Evolutionary conservation across 2,888 invertebrate species (phyloP), one percentile per base, ranked within the genome.

Genomic region (Epirrhoe tristata): DNA sequence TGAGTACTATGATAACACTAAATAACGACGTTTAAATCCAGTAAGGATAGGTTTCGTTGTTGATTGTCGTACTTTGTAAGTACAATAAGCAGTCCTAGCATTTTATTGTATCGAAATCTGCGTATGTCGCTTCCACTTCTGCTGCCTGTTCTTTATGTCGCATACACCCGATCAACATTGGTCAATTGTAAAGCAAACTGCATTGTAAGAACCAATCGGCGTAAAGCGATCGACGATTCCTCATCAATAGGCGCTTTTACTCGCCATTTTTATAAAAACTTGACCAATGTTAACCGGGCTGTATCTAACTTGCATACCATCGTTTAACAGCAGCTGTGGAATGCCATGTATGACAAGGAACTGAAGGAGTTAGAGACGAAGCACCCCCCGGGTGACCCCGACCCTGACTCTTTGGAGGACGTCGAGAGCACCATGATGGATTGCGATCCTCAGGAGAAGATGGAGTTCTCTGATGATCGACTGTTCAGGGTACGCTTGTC

Each of bases 391-490:
- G 67, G 63, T 52, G 67, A 67, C 53, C 68, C 68, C 54, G 90
- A 92, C 71, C 91, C 90, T 0, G 91, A 90, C 72, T 90, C 91
- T 0, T 73, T 90, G 67, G 92, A 91, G 34, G 92, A 93, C 63
- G 85, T 88, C 5, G 93, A 93, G 69, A 88, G 84, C 73, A 87
- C 92, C 1, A 78, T 89, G 71, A 93, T 93, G 93, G 93, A 94
- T 57, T 93, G 93, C 70, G 93, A 93, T 70, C 87, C 91, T 43
- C 91, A 91, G 62, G 92, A 93, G 16, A 93, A 89, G 77, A 74
- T 83, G 64, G 92, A 93, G 24, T 85, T 85, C 70, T 77, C 85
- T 5, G 92, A 92, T 63, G 93, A 93, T 32, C 90, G 87, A 69
- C 74, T 89, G 34, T 89, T 91, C 68, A 90, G 64, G 68, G 68